A percentile compares a stretch with the other conserved stretches of the same genome.
Evolutionary conservation across 2,113 vertebrate genomes (phyloP).

Genomic region (Alligator mississippiensis): DNA sequence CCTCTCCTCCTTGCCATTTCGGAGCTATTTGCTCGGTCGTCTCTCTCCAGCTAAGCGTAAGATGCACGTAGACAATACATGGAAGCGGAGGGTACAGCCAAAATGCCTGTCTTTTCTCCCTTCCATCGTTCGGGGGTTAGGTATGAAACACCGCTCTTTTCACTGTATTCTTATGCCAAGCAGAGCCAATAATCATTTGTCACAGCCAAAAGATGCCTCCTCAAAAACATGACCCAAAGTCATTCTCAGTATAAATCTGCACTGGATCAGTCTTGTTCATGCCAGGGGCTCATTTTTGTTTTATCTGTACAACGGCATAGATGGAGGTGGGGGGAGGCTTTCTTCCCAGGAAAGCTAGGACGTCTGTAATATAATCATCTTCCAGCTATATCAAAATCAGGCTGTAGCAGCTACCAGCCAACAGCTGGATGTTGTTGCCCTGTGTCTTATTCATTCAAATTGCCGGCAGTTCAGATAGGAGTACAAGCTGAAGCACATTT

Average conservation of each 20-base stretch:
- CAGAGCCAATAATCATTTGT: background rate
- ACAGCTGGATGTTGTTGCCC: background rate
- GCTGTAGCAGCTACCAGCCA: background rate
- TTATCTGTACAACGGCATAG: background rate
- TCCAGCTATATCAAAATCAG: background rate
- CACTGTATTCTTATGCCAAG: background rate
- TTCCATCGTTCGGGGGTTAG: background rate
- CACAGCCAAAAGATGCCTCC: background rate
- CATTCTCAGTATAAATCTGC: too few relatives aligned
- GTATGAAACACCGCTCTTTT: background rate
- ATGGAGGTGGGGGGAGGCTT: background rate
- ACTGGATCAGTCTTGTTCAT: too few relatives aligned
- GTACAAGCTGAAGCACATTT: background rate
- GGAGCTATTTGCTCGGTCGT: background rate
- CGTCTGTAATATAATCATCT: background rate
- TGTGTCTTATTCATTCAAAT: background rate
- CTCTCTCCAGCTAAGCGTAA: background rate
- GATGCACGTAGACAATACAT: background rate
- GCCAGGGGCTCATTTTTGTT: background rate
- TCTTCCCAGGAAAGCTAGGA: background rate
- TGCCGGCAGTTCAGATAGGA: background rate
- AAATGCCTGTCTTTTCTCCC: background rate
- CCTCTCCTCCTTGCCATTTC: background rate
- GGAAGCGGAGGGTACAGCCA: background rate
- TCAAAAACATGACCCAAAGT: background rate